phyloP scores from a whole-genome alignment of 2,888 invertebrate species.

The Melieria picta region DNA sequence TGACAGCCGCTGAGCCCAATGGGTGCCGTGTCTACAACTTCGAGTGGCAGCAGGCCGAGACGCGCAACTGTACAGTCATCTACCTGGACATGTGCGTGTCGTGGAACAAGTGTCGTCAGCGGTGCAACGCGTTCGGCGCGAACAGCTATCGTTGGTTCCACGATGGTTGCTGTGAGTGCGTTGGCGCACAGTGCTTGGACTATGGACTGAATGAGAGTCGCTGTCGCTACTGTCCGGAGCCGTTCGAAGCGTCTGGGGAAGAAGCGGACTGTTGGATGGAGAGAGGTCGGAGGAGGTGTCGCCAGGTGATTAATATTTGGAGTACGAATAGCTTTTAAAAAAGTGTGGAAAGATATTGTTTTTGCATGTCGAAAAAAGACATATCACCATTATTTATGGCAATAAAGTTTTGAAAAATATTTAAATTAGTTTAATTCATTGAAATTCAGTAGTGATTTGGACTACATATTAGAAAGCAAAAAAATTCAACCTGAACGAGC shows the following conservation, averaged over 20 bases:
- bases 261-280: slow-evolving; percentile 47
- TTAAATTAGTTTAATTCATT: no score
- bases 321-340: no score
- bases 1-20: slow-evolving; percentile 81
- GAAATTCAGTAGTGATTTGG: no score
- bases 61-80: slow-evolving; percentile 85
- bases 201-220: slow-evolving; percentile 90
- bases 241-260: slow-evolving; percentile 70
- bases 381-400: no score
- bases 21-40: slow-evolving; percentile 59
- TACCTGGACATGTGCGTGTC: slow-evolving; percentile 91
- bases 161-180: slow-evolving; percentile 93
- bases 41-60: slow-evolving; percentile 69
- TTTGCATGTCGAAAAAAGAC: no score
- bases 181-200: slow-evolving; percentile 86
- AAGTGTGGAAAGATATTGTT: no score
- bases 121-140: slow-evolving; percentile 70
- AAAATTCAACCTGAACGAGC: no score
- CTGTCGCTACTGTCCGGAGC: slow-evolving; percentile 73
- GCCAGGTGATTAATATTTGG: no score
- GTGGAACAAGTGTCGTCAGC: slow-evolving; percentile 84
- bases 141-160: slow-evolving; percentile 80
- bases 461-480: no score
- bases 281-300: no score
- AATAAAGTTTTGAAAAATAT: no score